Evolutionary conservation across 2,888 invertebrate genomes (phyloP), one percentile per base, ranked within the genome.

Genomic region (Rhyacophila evoluta): DNA sequence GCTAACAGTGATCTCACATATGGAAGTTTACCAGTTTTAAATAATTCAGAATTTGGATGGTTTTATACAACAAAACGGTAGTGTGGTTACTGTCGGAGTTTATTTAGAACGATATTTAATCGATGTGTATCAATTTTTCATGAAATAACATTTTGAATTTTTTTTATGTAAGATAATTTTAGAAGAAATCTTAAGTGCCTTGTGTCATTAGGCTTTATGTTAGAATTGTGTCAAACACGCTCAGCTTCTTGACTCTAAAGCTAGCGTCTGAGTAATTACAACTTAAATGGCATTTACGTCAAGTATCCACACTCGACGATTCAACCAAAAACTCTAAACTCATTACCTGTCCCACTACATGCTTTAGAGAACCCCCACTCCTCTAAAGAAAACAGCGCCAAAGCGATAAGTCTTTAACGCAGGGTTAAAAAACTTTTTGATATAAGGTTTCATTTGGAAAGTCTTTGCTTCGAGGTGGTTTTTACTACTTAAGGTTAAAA

Each of bases 241-340:
- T 19, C 25, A 55, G 2, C 25, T 19, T 19, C 55, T 55, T 55
- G 25, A 25, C 55, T 6, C 55, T 10, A 15, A 25, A 55, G 55
- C 8, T 15, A 55, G 55, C 8, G 55, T 12, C 55, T 55, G 55
- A 55, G 55, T 55, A 55, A 55, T 55, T 55, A 55, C 41, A 55
- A 55, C 55, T 55, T 55, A 55, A 55, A 55, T 55, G 25, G 55
- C 55, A 55, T 55, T 55, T 55, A 55, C 19, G 55, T 55, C 55
- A 55, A 55, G 55, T 12, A 55, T 55, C 55, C 55, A 55, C 55
- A 55, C 55, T 55, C 55, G 55, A 25, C 55, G 55, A 55, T 55
- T 55, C 55, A 55, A 55, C 55, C 55, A 55, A 55, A 55, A 55
- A 55, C 55, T 55, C 55, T 55, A 55, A 55, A 55, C 55, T 55